These are phyloP conservation scores for Heptascelio sp. DNA, from an alignment of 2,888 invertebrate species.

Conservation along the genomic window DNA sequence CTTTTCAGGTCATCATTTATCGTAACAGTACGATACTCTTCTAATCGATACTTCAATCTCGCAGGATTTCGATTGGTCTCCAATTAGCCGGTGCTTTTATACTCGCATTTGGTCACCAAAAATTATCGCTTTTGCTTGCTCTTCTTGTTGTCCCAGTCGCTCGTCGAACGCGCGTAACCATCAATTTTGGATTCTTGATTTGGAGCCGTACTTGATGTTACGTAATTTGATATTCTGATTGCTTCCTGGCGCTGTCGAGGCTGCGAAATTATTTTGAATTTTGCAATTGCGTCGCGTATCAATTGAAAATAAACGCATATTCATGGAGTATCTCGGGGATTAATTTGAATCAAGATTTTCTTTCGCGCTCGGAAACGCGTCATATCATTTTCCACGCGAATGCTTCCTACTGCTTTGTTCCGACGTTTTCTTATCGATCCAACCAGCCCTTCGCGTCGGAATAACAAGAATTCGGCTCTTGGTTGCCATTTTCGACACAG, in stretches of 20 bases:
- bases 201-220: neutral
- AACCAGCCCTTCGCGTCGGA: conserved; percentile 68
- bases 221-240: too few relatives aligned
- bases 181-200: neutral
- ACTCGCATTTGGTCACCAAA: conserved; percentile 8
- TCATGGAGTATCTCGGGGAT: conserved; percentile 25
- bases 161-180: neutral
- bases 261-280: neutral
- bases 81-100: conserved; percentile 25
- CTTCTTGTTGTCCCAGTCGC: conserved; percentile 22
- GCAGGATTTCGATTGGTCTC: conserved; percentile 60
- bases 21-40: conserved; percentile 51
- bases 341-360: conserved; percentile 54
- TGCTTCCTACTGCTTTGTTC: conserved; percentile 67
- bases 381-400: conserved; percentile 57
- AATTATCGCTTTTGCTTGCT: too few relatives aligned
- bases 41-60: conserved; percentile 64
- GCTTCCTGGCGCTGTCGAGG: neutral
- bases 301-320: conserved; percentile 19
- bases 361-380: conserved; percentile 44
- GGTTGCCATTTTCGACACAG: conserved; percentile 71
- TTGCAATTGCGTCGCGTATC: conserved; percentile 1
- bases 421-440: conserved; percentile 79
- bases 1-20: conserved; percentile 73
- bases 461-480: conserved; percentile 72